Evolutionary conservation across 1,140 invertebrate genomes (phyloP), one percentile per base, ranked within the genome.

Genomic region (Harlomillsia oculata): DNA sequence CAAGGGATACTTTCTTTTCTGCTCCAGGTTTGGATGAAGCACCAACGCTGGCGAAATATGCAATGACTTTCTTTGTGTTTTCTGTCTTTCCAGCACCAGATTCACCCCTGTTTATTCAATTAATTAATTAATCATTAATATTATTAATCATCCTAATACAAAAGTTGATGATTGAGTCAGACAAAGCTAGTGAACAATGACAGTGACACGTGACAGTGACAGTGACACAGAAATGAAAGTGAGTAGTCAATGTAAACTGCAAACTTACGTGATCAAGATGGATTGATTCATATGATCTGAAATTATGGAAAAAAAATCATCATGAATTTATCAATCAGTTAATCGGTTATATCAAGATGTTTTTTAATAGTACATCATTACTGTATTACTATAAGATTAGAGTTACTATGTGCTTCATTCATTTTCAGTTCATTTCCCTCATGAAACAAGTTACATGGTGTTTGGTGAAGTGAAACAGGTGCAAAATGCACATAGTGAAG

Each of bases 11-110:
- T 41, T 56, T 65, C 52, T 67, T 66, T 30, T 62, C 56, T 25
- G 53, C 62, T 41, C 58, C 64, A 41, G 63, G 67, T 53, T 68
- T 69, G 21, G 51, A 39, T 30, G 68, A 67, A 43, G 71, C 72
- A 43, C 72, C 75, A 57, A 76, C 76, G 52, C 67, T 67, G 40
- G 76, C 76, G 64, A 77, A 76, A 68, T 77, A 77, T 49, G 70
- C 70, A 65, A 78, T 77, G 43, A 81, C 79, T 71, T 80, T 80
- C 71, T 80, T 80, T 49, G 78, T 80, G 71, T 78, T 80, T 68
- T 80, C 78, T 26, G 78, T 80, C 67, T 80, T 80, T 62, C 78
- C 78, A 43, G 78, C 78, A 66, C 78, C 78, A 68, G 77, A 79
- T 68, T 80, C 79, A 49, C 78, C 79, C 67, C 78, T 80, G 67